Percentiles rank a stretch among this genome's conserved stretches.
These are phyloP conservation scores for Dicyrtoma fusca DNA, from an alignment of 2,888 invertebrate genomes.

Conservation along the genomic window DNA sequence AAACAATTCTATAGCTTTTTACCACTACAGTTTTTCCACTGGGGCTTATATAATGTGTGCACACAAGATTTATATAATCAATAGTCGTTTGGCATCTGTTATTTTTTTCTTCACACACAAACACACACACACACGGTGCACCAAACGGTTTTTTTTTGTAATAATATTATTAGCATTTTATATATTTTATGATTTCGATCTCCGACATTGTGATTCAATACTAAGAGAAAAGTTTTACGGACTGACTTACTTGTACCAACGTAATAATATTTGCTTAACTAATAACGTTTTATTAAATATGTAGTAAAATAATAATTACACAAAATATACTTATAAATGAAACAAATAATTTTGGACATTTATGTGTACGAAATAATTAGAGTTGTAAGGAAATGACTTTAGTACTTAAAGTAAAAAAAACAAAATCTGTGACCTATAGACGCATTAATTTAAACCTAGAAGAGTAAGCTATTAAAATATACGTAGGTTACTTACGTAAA, in stretches of 20 bases:
- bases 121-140: no score
- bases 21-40: neutral
- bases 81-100: no score
- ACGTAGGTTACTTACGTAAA: no score
- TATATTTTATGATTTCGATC: conserved; percentile 34
- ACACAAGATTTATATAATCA: no score
- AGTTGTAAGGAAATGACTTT: no score
- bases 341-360: no score
- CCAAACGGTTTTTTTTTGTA: neutral
- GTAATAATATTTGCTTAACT: neutral
- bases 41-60: neutral
- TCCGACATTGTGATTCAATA: conserved; percentile 44
- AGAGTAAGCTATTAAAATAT: no score
- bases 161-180: conserved; percentile 6
- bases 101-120: no score
- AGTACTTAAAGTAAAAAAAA: no score
- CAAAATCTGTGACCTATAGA: no score
- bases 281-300: conserved; percentile 21
- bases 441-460: no score
- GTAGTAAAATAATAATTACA: conserved; percentile 7
- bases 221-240: conserved; percentile 27
- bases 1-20: neutral
- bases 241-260: conserved; percentile 37
- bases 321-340: neutral
- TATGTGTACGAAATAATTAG: no score